Evolutionary conservation across 2,797 vertebrate genomes (phyloP), one percentile per base, ranked within the genome.

Genomic region (Acrossocheilus wenchowensis): DNA sequence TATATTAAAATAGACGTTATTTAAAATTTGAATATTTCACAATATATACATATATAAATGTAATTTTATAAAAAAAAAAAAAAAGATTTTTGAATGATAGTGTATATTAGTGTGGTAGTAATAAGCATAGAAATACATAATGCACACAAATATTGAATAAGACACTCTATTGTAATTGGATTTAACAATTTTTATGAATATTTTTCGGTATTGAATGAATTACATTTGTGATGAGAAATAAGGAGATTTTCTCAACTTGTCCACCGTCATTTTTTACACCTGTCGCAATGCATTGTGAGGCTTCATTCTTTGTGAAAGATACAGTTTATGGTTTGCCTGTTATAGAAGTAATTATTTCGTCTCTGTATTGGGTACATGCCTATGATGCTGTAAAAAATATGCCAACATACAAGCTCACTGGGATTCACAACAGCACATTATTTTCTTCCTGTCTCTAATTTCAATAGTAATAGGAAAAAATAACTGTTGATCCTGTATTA

Each of bases 391-490:
- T 39, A 75, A 48, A 75, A 50, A 8, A 75, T n/a, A 30, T 10
- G 21, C 14, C 50, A 71, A 21, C 45, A 68, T 43, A 15, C 1
- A 2, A 30, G 21, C 41, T 79, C 30, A 2, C 11, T 60, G 23
- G 23, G 45, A 39, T 72, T 62, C 12, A n/a, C 15, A 62, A 60
- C 17, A 60, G 52, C 84, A 73, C 5, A 50, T 45, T 80, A 80
- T 60, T 81, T 23, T 60, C 77, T 15, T 62, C 68, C 69, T 81
- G 68, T 81, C 68, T 2, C 26, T 48, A 48, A 80, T 15, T 62
- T 79, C 7, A 86, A 36, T 62, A 73, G 6, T 30, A 83, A 83
- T 75, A 62, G 39, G n/a, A 64, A 54, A 34, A 74, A 75, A 85
- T 78, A 26, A 43, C 74, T 41, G 21, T 39, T 43, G 60, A 66